Percentiles rank a stretch among this genome's conserved stretches.
Conservation (phyloP, 2,113 vertebrate species). For the Fregetta grallaria region DNA sequence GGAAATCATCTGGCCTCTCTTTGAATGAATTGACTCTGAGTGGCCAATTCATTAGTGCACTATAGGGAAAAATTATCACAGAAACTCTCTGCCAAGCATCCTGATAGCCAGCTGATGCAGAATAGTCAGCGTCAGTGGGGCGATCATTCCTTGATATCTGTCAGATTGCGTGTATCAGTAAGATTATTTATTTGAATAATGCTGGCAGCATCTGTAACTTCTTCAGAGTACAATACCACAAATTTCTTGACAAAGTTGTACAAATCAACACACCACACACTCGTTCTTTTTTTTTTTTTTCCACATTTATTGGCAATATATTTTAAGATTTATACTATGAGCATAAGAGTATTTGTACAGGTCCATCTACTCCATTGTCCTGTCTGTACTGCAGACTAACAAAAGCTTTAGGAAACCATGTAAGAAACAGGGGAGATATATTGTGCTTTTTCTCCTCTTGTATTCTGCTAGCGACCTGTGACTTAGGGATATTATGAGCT, state of each 20-base stretch:
- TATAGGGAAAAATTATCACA: not conserved
- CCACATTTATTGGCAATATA: not conserved
- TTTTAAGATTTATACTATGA: not conserved
- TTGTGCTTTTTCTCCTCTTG: not conserved
- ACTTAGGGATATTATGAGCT: not conserved
- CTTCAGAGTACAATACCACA: not conserved
- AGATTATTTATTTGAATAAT: not conserved
- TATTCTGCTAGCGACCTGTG: not conserved
- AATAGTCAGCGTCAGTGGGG: not conserved
- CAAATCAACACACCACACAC: not conserved
- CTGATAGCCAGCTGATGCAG: not conserved
- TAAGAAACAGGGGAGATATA: not conserved
- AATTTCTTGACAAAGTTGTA: not conserved
- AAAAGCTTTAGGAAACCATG: not conserved
- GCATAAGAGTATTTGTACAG: not conserved
- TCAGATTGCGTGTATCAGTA: not conserved
- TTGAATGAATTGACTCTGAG: not conserved
- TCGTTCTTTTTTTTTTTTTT: not conserved
- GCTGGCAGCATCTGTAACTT: not conserved
- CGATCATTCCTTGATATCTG: not conserved
- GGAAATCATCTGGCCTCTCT: not conserved
- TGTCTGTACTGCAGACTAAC: not conserved
- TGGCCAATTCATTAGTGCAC: conserved; percentile 1
- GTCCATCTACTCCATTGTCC: not conserved
- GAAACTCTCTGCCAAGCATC: not conserved